Percentiles rank a stretch among this genome's conserved stretches.
phyloP scores from a whole-genome alignment of 2,113 vertebrate species.

The Malurus elegans region DNA sequence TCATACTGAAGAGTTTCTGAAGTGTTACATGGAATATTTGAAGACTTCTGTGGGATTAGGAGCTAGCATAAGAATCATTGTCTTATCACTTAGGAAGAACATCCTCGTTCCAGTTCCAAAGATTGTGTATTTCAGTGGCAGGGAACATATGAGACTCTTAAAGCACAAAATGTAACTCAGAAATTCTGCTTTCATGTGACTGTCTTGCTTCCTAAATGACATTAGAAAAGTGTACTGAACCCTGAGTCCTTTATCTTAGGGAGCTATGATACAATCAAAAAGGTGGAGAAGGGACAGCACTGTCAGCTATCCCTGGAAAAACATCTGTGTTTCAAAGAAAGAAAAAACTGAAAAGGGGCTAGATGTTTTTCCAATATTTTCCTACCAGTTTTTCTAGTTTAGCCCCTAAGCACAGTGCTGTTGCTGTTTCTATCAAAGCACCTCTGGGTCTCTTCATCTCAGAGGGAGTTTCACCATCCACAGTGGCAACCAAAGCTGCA shows the following conservation, averaged over 20 bases:
- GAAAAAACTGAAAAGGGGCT: not conserved
- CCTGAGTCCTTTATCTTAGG: not conserved
- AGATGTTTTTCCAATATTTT: not conserved
- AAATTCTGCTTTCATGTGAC: not conserved
- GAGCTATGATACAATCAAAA: not conserved
- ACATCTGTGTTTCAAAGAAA: not conserved
- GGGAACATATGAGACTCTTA: not conserved
- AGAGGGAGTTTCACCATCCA: not conserved
- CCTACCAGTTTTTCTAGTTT: not conserved
- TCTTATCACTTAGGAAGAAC: not conserved
- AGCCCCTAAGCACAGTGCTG: not conserved
- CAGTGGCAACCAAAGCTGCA: not conserved
- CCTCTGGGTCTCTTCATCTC: not conserved
- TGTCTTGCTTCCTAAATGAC: not conserved
- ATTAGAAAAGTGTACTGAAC: not conserved
- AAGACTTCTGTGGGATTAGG: not conserved
- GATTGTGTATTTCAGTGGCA: not conserved
- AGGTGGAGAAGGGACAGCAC: not conserved
- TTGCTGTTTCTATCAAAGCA: not conserved
- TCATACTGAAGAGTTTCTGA: not conserved
- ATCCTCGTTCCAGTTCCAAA: not conserved
- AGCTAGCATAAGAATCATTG: not conserved
- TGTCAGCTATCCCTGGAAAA: not conserved
- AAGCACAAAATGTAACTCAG: not conserved
- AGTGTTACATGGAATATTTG: not conserved